phyloP scores from a whole-genome alignment of 2,888 invertebrate species.

The Leucania comma region DNA sequence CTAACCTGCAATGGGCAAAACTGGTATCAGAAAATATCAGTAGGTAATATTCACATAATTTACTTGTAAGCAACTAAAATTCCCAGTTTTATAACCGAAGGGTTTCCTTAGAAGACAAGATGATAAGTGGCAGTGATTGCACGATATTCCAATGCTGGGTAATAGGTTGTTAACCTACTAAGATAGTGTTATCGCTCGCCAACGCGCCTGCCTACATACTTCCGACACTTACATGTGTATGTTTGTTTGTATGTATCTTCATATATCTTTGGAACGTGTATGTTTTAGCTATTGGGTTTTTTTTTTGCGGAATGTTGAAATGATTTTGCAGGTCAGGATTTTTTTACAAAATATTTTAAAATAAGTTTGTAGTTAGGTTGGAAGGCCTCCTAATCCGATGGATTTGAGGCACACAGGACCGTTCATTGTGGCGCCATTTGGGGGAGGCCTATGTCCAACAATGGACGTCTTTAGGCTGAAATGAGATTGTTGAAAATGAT shows the following conservation, averaged over 20 bases:
- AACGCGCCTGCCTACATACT: slow-evolving; percentile 88
- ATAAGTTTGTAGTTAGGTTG: no score
- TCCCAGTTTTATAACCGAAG: slow-evolving; percentile 48
- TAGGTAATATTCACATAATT: slow-evolving; percentile 10
- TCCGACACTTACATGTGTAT: slow-evolving; percentile 70
- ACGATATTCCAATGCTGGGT: slow-evolving; percentile 81
- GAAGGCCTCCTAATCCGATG: no score
- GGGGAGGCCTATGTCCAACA: no score
- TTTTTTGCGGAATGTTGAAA: slow-evolving; percentile 3
- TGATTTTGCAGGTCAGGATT: not conserved
- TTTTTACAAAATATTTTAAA: no score
- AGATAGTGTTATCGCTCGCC: slow-evolving; percentile 85
- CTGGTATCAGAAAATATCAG: slow-evolving; percentile 4
- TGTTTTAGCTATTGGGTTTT: slow-evolving; percentile 34
- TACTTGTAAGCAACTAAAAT: slow-evolving; percentile 28
- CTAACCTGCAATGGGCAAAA: not conserved
- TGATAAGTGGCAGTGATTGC: slow-evolving; percentile 83
- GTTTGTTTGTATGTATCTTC: slow-evolving; percentile 26
- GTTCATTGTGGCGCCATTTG: no score
- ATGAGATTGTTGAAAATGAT: no score
- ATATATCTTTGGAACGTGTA: slow-evolving; percentile 16
- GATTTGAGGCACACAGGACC: no score
- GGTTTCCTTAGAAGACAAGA: slow-evolving; percentile 75
- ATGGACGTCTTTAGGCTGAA: no score
- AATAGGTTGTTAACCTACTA: slow-evolving; percentile 89